Evolutionary conservation across 2,888 invertebrate species (phyloP), one percentile per base, ranked within the genome.

Genomic region (Oscheius sp.): DNA sequence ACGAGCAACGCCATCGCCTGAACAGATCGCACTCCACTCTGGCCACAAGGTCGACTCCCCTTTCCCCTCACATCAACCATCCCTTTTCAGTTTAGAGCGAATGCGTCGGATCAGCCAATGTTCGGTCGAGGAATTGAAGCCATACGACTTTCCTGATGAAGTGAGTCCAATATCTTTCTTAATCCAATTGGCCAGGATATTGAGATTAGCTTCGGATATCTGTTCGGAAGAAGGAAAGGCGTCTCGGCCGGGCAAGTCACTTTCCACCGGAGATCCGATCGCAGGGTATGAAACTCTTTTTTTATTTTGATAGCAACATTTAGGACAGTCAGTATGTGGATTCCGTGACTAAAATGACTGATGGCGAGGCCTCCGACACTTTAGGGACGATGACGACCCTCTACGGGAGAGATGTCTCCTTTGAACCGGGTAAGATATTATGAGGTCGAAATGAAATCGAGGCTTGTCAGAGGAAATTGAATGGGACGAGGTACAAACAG

Each of bases 71-170:
- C 13, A 29, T 13, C 29, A 59, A 35, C 2, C 12, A 2, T 18
- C 13, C 41, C 56, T 9, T 41, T 79, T 35, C 64, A 79, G 79
- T 45, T 69, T 74, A 0, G 79, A 79, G 45, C 79, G 79, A 7
- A 74, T 79, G 63, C 72, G 77, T 1, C 75, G 75, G 41, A 72
- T 76, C n/a, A 41, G 70, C 13, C 75, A 75, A 12, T 41, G 53
- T 1, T 79, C 79, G 0, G 29, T 53, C 0, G 79, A 79, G 49
- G 79, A 79, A 25, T 61, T 79, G 2, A 75, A 77, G 3, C 79
- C 79, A 0, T 79, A 29, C 72, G 76, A 77, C 41, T 43, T 73
- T 2, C 72, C 75, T 7, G 79, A 79, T 52, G 73, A 75, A 35
- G 66, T 79, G 2, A 73, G 69, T 53, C 41, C 9, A 35, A 35